phyloP scores from a whole-genome alignment of 2,888 invertebrate species.

The Athalia cordata region DNA sequence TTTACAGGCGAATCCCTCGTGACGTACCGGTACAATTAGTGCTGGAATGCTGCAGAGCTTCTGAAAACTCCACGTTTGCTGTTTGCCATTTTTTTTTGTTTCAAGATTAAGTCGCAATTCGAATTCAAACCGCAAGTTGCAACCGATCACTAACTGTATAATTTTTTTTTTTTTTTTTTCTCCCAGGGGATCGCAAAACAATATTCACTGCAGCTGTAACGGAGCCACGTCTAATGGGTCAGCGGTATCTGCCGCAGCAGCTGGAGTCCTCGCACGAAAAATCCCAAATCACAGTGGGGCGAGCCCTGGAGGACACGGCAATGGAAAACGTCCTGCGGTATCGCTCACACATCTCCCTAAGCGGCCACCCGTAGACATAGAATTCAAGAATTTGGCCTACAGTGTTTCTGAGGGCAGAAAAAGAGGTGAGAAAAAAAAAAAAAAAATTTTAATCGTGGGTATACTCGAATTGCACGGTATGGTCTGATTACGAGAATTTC shows the following conservation, averaged over 20 bases:
- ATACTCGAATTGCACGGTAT: no score
- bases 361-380: conserved; percentile 92
- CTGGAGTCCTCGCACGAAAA: conserved; percentile 79
- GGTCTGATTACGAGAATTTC: no score
- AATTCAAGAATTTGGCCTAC: conserved; percentile 91
- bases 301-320: conserved; percentile 74
- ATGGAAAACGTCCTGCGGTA: conserved; percentile 83
- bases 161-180: conserved; percentile 71
- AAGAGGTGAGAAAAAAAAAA: conserved; percentile 73
- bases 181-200: conserved; percentile 85
- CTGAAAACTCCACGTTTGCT: no score
- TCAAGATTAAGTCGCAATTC: no score
- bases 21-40: neutral
- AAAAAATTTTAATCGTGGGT: neutral
- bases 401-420: conserved; percentile 90
- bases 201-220: conserved; percentile 79
- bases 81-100: neutral
- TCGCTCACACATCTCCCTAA: conserved; percentile 88
- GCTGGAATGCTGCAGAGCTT: no score
- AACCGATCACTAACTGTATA: neutral
- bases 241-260: conserved; percentile 69
- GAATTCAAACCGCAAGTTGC: no score
- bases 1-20: conserved; percentile 10
- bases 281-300: conserved; percentile 82
- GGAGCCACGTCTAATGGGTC: conserved; percentile 75